Evolutionary conservation across 2,113 vertebrate species (phyloP), one percentile per base, ranked within the genome.

Genomic region (Lepus timidus): DNA sequence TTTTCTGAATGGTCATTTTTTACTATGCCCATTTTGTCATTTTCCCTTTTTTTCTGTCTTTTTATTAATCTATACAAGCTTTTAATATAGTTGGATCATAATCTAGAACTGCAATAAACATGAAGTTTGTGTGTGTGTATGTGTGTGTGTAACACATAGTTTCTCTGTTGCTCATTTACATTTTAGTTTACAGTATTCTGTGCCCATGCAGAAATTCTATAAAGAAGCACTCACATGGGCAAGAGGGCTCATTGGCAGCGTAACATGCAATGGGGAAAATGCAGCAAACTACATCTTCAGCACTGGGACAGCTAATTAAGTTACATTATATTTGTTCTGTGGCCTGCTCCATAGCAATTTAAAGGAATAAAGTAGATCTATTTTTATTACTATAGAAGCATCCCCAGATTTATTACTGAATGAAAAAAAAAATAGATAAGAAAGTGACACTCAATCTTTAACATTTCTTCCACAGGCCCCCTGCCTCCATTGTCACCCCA

Each of bases 341-440:
- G 55, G 29, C 22, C 12, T 90, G n/a, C 4, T 94, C 22, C 20
- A 36, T 1, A 20, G 19, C 17, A 62, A 44, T 58, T 89, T 79
- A 91, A 83, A 86, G 12, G 25, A 82, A 92, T n/a, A 9, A 88
- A 51, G 27, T 49, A 25, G 4, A 61, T 61, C 55, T 85, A 27
- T 93, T 78, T 81, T 71, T 49, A 70, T 51, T 36, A 86, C 73
- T 90, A n/a, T 73, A n/a, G 33, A 92, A 90, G 36, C 25, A 80
- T 68, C 52, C 17, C 22, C 11, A 86, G 36, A 92, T 75, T 39
- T 87, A 79, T 19, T 94, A 27, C 9, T 68, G 23, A 36, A 27
- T 92, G 16, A 79, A 73, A 93, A 93, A 93, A 20, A 73, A 93
- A 94, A 17, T 2, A 71, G 39, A 4, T 79, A 94, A 65, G 3